These are phyloP conservation scores for Poecilobothrus nobilitatus DNA, from an alignment of 2,888 invertebrate species.

Conservation along the genomic window DNA sequence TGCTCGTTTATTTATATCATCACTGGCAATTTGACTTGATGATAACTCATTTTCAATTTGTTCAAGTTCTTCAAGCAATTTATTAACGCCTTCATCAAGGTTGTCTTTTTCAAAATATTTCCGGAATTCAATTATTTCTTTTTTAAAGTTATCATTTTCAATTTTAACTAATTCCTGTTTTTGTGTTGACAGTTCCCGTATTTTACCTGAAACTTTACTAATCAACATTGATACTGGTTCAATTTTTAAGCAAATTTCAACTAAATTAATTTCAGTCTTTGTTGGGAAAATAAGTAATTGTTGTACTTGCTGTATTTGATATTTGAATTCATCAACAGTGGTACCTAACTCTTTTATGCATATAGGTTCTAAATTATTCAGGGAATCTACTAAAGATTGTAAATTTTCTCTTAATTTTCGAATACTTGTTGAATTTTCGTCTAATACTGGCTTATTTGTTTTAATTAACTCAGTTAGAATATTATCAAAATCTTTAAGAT, in stretches of 20 bases:
- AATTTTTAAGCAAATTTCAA: neutral
- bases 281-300: neutral
- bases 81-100: neutral
- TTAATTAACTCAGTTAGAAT: neutral
- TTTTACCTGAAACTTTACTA: neutral
- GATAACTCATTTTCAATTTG: neutral
- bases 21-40: neutral
- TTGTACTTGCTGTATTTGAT: neutral
- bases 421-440: neutral
- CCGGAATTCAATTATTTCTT: neutral
- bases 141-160: neutral
- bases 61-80: neutral
- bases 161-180: neutral
- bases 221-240: neutral
- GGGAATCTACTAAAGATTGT: neutral
- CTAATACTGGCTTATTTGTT: neutral
- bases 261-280: neutral
- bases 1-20: constrained; percentile 4
- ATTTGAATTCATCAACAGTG: neutral
- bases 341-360: neutral
- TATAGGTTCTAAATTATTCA: neutral
- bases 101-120: neutral
- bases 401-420: neutral
- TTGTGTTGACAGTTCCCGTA: neutral
- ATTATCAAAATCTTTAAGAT: neutral